These are phyloP conservation scores for Odocoileus hemionus DNA, from an alignment of 2,113 vertebrate genomes.

Conservation along the genomic window DNA sequence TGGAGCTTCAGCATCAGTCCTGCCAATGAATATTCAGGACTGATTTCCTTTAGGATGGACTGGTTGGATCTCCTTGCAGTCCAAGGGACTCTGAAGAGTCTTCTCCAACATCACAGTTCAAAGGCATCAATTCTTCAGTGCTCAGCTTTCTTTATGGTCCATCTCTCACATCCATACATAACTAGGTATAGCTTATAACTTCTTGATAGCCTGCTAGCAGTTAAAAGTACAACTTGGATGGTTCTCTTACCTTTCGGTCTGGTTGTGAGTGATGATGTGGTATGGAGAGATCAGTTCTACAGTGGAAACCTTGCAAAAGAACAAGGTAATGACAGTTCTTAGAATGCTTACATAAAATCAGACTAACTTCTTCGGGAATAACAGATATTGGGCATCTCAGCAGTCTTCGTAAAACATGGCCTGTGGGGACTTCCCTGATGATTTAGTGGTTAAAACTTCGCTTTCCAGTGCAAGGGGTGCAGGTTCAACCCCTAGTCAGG, in stretches of 20 bases:
- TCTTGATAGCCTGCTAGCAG: not conserved
- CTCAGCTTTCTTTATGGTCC: not conserved
- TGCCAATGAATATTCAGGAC: not conserved
- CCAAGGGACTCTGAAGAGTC: not conserved
- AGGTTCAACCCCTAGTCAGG: not conserved
- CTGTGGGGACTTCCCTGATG: not conserved
- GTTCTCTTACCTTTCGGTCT: conserved; percentile 78
- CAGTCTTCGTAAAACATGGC: not conserved
- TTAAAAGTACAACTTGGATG: not conserved
- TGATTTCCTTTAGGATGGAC: not conserved
- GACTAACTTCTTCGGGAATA: not conserved
- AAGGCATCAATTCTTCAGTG: not conserved
- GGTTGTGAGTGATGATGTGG: conserved; percentile 85
- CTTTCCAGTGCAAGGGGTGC: not conserved
- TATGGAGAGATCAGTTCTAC: conserved; percentile 89
- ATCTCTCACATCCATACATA: not conserved
- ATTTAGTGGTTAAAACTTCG: not conserved
- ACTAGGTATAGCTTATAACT: not conserved
- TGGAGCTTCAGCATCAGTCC: not conserved
- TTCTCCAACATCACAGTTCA: not conserved
- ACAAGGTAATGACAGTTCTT: conserved; percentile 79
- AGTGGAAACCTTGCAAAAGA: conserved; percentile 83
- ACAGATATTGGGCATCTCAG: not conserved
- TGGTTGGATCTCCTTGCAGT: not conserved
- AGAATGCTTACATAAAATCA: not conserved